These are phyloP conservation scores for Mesembrinibis cayennensis DNA, from an alignment of 2,113 vertebrate genomes.

Conservation along the genomic window DNA sequence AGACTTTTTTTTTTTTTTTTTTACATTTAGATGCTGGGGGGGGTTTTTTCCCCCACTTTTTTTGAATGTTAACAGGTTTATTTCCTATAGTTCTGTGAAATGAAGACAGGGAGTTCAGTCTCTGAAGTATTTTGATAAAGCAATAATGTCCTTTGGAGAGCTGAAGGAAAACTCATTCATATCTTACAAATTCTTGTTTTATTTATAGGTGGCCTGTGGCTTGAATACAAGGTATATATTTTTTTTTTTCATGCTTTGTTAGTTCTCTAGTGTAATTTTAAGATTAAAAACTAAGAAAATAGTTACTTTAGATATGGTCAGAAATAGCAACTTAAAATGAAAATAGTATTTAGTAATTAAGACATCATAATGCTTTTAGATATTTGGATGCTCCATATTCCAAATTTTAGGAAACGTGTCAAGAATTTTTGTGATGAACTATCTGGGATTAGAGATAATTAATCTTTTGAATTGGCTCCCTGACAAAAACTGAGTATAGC, in stretches of 20 bases:
- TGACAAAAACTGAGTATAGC: background rate
- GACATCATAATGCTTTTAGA: background rate
- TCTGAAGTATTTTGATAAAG: background rate
- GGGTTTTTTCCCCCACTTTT: too few relatives aligned
- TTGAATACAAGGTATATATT: slow-evolving; percentile 70
- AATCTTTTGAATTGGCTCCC: background rate
- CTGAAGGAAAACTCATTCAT: background rate
- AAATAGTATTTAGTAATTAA: background rate
- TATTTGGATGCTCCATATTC: background rate
- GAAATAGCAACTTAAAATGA: background rate
- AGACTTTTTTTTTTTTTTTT: too few relatives aligned
- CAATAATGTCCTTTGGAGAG: background rate
- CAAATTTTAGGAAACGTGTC: background rate
- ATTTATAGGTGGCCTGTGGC: slow-evolving; percentile 71
- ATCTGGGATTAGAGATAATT: background rate
- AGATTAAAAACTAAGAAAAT: background rate
- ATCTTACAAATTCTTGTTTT: slow-evolving; percentile 44
- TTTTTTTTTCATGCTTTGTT: background rate
- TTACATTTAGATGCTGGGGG: background rate
- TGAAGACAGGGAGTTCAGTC: background rate
- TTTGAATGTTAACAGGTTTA: background rate
- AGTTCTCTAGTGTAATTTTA: background rate
- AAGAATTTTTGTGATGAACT: background rate
- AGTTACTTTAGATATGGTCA: background rate
- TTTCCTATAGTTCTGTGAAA: background rate